A percentile compares a stretch with the other conserved stretches of the same genome.
Evolutionary conservation across 2,888 invertebrate genomes (phyloP).

Genomic region (Phragmatobia fuliginosa): DNA sequence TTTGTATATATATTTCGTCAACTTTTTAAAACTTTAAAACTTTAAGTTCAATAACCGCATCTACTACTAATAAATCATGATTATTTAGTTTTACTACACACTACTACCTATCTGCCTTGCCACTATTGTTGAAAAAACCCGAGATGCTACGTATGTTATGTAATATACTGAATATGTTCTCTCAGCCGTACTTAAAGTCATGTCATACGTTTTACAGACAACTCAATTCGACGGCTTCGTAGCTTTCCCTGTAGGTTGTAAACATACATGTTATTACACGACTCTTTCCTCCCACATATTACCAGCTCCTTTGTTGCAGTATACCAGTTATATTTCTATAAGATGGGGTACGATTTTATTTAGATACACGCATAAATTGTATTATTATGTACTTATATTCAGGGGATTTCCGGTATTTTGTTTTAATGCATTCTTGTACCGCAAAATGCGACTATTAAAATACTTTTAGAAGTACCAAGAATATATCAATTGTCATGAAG

Average conservation of each 20-base stretch:
- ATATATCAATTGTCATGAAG: too few species aligned
- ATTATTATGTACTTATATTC: background rate
- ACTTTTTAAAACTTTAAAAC: too few species aligned
- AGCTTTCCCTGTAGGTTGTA: constrained; percentile 13
- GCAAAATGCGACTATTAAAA: background rate
- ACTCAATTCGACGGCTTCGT: constrained; percentile 18
- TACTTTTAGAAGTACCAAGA: too few species aligned
- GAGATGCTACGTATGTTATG: background rate
- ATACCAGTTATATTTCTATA: constrained; percentile 11
- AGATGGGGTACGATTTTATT: constrained; percentile 1
- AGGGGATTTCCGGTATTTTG: background rate
- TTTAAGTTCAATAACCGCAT: too few species aligned
- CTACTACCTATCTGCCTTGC: background rate
- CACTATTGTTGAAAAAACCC: background rate
- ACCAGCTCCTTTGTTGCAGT: constrained; percentile 1
- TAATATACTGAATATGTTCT: background rate
- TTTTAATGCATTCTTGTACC: background rate
- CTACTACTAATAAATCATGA: too few species aligned
- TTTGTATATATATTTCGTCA: too few species aligned
- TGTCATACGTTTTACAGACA: constrained; percentile 30
- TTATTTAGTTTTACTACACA: too few species aligned
- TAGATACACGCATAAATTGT: background rate
- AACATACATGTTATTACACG: constrained; percentile 24
- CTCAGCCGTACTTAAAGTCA: constrained; percentile 34
- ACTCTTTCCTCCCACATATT: constrained; percentile 18